A percentile compares a stretch with the other conserved stretches of the same genome.
Evolutionary conservation across 2,888 invertebrate genomes (phyloP).

Genomic region (Eupithecia tripunctaria): DNA sequence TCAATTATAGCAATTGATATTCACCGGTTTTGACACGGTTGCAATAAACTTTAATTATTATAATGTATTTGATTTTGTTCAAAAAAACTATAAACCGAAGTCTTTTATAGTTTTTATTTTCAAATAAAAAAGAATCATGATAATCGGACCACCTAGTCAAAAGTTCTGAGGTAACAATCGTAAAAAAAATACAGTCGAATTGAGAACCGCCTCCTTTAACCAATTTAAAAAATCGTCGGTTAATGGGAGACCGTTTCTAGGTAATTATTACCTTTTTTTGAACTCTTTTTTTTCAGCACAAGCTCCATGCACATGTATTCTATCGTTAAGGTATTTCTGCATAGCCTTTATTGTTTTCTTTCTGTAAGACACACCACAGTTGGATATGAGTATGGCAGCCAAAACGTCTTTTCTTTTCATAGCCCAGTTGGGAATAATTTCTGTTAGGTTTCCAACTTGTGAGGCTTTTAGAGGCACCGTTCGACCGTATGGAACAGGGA

Average conservation of each 20-base stretch:
- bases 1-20: background rate
- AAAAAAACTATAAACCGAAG: no score
- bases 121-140: no score
- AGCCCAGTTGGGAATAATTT: slow-evolving; percentile 69
- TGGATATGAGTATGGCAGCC: slow-evolving; percentile 84
- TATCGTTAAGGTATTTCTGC: slow-evolving; percentile 80
- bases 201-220: no score
- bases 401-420: slow-evolving; percentile 74
- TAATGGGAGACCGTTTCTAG: background rate
- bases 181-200: no score
- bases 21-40: background rate
- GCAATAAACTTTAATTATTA: background rate
- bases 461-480: slow-evolving; percentile 63
- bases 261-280: slow-evolving; percentile 39
- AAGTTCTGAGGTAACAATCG: no score
- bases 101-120: no score
- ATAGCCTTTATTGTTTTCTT: slow-evolving; percentile 83
- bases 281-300: slow-evolving; percentile 70
- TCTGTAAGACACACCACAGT: slow-evolving; percentile 80
- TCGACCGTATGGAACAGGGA: slow-evolving; percentile 88
- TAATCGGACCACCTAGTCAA: no score
- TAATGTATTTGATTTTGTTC: no score
- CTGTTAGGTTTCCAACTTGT: slow-evolving; percentile 1
- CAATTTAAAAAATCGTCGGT: no score
- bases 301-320: slow-evolving; percentile 83